Conservation (phyloP, 2,888 invertebrate species). For the Aproaerema taeniolella region DNA sequence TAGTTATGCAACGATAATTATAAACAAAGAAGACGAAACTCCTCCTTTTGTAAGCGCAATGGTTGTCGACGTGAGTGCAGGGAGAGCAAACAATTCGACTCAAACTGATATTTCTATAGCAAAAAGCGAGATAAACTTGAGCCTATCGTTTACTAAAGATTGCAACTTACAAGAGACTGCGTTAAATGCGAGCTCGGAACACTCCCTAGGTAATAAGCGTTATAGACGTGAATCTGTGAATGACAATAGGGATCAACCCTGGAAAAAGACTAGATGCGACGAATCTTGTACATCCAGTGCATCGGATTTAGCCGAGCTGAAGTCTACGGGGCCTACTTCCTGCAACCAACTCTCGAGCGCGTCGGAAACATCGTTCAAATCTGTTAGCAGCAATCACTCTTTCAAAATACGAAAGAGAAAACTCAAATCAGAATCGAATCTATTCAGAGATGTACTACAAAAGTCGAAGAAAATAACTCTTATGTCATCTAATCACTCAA, state of each 20-base stretch:
- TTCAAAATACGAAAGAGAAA: constrained; percentile 57
- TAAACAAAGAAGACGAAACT: constrained; percentile 37
- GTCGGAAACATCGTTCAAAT: constrained; percentile 62
- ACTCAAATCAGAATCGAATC: constrained; percentile 51
- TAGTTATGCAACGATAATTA: constrained; percentile 35
- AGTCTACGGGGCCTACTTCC: constrained; percentile 24
- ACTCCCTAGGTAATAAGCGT: constrained; percentile 42
- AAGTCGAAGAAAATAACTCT: constrained; percentile 42
- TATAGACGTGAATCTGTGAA: constrained; percentile 48
- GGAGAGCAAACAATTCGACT: constrained; percentile 39
- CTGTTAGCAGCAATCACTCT: constrained; percentile 53
- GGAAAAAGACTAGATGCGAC: constrained; percentile 55
- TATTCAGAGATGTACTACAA: constrained; percentile 51
- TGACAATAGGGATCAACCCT: constrained; percentile 37
- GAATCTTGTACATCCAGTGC: constrained; percentile 42
- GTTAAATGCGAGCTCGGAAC: constrained; percentile 42
- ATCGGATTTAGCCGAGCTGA: constrained; percentile 41
- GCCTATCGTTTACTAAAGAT: constrained; percentile 49
- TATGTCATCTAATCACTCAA: constrained; percentile 26
- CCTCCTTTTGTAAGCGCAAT: constrained; percentile 52
- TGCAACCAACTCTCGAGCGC: constrained; percentile 43
- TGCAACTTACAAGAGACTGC: constrained; percentile 38
- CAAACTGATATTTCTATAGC: constrained; percentile 46
- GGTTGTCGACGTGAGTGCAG: constrained; percentile 40
- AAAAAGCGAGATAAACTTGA: constrained; percentile 29